Evolutionary conservation across 2,797 vertebrate species (phyloP).

Genomic region (Scyliorhinus canicula): DNA sequence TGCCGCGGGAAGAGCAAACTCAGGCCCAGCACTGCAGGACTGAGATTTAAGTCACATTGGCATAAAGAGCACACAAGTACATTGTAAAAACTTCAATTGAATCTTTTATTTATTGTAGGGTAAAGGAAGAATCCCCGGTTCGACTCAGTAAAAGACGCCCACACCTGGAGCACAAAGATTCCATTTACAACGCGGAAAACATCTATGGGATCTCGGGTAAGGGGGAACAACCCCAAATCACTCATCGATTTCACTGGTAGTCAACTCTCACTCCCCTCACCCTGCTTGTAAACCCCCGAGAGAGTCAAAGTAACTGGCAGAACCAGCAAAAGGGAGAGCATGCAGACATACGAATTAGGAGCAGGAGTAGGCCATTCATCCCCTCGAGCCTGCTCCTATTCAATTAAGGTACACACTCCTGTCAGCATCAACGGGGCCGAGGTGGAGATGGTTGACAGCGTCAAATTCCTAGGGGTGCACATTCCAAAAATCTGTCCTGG

Average conservation of each 20-base stretch:
- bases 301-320: not conserved
- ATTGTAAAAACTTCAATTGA: not conserved
- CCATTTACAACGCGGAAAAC: conserved; percentile 56
- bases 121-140: not conserved
- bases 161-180: conserved; percentile 51
- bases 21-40: not conserved
- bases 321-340: not conserved
- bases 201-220: conserved; percentile 74
- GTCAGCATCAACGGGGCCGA: too few species aligned
- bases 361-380: too few species aligned
- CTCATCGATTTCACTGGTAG: not conserved
- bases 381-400: too few species aligned
- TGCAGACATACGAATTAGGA: too few species aligned
- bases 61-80: too few species aligned
- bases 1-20: not conserved
- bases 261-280: not conserved
- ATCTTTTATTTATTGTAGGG: not conserved
- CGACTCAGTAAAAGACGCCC: conserved; percentile 54
- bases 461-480: too few species aligned
- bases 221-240: not conserved
- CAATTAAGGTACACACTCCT: too few species aligned
- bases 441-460: too few species aligned
- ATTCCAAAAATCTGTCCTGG: too few species aligned
- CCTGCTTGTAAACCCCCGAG: not conserved
- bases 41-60: too few species aligned